A percentile compares a stretch with the other conserved stretches of the same genome.
Conservation (phyloP, 2,888 invertebrate genomes). For the Platynereis dumerilii region DNA sequence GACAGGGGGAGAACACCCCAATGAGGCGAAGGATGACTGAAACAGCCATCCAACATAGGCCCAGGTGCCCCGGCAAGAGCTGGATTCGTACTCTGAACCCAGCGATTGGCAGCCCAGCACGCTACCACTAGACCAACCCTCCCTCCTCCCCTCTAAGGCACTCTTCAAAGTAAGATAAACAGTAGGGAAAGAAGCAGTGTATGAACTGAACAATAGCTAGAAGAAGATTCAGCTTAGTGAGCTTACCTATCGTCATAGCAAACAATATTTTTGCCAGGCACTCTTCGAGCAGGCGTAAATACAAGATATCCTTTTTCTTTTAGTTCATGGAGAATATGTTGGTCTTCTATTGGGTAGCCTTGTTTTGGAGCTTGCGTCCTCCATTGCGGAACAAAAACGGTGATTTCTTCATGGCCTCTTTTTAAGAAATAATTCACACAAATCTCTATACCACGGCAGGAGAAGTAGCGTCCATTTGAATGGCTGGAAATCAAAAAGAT, state of each 20-base stretch:
- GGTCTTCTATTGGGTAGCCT: conserved; percentile 64
- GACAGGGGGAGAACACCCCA: no score
- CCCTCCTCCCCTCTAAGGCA: no score
- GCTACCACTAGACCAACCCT: no score
- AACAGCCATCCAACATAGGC: no score
- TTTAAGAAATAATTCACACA: conserved; percentile 78
- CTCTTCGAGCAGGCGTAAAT: conserved; percentile 90
- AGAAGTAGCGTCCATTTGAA: conserved; percentile 80
- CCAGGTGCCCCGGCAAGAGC: no score
- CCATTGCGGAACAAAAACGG: conserved; percentile 76
- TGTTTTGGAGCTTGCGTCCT: conserved; percentile 63
- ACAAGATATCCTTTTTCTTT: conserved; percentile 83
- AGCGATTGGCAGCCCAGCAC: no score
- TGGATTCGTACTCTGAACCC: no score
- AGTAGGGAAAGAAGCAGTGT: no score
- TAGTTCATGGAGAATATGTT: conserved; percentile 70
- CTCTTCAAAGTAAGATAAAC: no score
- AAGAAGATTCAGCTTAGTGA: no score
- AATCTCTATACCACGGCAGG: conserved; percentile 77
- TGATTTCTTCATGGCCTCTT: conserved; percentile 75
- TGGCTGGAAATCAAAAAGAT: conserved; percentile 66
- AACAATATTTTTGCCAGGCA: conserved; percentile 70
- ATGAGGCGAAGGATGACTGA: no score
- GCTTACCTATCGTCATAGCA: conserved; percentile 70
- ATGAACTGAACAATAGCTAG: no score